Percentiles rank a stretch among this genome's conserved stretches.
These are phyloP conservation scores for Strigamia crassipes DNA, from an alignment of 2,888 invertebrate genomes.

Conservation along the genomic window DNA sequence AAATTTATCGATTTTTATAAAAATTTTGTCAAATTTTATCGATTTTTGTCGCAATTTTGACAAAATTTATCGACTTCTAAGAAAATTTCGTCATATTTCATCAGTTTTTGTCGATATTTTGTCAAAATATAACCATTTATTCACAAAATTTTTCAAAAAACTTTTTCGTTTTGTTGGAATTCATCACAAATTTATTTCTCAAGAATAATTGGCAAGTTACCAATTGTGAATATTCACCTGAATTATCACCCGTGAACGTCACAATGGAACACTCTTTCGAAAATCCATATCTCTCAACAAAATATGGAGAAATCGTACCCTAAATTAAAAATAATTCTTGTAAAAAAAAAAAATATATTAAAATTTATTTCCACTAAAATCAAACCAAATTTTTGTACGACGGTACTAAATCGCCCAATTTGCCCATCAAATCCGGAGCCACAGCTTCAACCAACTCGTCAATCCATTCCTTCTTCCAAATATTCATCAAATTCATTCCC, in stretches of 20 bases:
- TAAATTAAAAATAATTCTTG: slow-evolving; percentile 60
- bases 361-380: slow-evolving; percentile 29
- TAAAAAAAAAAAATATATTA: background rate
- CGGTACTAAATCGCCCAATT: slow-evolving; percentile 76
- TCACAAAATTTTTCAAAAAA: too few species aligned
- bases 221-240: too few species aligned
- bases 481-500: slow-evolving; percentile 93
- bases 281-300: slow-evolving; percentile 85
- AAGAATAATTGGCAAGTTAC: too few species aligned
- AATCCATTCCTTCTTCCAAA: slow-evolving; percentile 77
- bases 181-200: too few species aligned
- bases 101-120: too few species aligned
- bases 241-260: slow-evolving; percentile 95
- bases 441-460: slow-evolving; percentile 71
- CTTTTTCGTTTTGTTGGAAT: too few species aligned
- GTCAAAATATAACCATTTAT: too few species aligned
- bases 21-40: too few species aligned
- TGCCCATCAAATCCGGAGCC: slow-evolving; percentile 73
- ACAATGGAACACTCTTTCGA: slow-evolving; percentile 76
- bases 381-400: slow-evolving; percentile 63
- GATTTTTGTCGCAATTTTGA: too few species aligned
- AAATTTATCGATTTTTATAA: too few species aligned
- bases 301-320: slow-evolving; percentile 77
- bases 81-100: too few species aligned
- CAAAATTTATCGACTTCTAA: too few species aligned